Percentiles rank a stretch among this genome's conserved stretches.
Conservation (phyloP, 2,888 invertebrate species). For the Drosophila mercatorum region DNA sequence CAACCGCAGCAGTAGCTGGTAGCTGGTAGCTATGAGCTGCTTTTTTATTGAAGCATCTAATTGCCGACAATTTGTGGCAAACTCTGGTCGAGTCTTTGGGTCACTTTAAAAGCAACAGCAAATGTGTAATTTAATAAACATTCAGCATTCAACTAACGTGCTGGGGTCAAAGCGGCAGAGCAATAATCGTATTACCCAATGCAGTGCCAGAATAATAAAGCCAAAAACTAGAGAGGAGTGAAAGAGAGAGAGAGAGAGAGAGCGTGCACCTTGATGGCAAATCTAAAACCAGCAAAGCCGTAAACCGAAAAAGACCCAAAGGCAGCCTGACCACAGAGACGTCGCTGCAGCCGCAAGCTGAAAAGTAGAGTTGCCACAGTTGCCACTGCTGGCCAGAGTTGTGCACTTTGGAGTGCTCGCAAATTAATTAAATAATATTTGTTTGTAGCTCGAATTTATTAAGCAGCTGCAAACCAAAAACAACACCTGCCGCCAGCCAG, state of each 20-base stretch:
- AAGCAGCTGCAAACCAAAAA: constrained; percentile 18
- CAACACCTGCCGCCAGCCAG: constrained; percentile 16
- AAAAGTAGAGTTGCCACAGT: constrained; percentile 31
- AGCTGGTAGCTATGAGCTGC: constrained; percentile 8
- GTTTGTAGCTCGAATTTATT: constrained; percentile 64
- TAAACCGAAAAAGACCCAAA: constrained; percentile 24
- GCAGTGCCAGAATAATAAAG: constrained; percentile 56
- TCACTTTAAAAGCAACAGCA: constrained; percentile 55
- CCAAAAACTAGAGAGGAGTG: constrained; percentile 30
- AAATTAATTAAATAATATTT: constrained; percentile 77
- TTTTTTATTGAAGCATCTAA: constrained; percentile 64
- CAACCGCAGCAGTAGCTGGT: constrained; percentile 7
- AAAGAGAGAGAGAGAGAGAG: background rate
- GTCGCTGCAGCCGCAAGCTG: constrained; percentile 29
- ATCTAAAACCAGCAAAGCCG: constrained; percentile 33
- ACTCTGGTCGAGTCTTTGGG: constrained; percentile 18
- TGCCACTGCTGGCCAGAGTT: constrained; percentile 1
- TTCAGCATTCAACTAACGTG: constrained; percentile 25
- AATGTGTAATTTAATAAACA: constrained; percentile 67
- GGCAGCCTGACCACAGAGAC: constrained; percentile 7
- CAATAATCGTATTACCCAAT: constrained; percentile 69
- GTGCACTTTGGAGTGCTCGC: constrained; percentile 7
- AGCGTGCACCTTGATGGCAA: constrained; percentile 14
- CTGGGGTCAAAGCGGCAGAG: constrained; percentile 22
- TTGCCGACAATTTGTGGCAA: constrained; percentile 68